Evolutionary conservation across 1,140 invertebrate species (phyloP).

Genomic region (Formica selysi): DNA sequence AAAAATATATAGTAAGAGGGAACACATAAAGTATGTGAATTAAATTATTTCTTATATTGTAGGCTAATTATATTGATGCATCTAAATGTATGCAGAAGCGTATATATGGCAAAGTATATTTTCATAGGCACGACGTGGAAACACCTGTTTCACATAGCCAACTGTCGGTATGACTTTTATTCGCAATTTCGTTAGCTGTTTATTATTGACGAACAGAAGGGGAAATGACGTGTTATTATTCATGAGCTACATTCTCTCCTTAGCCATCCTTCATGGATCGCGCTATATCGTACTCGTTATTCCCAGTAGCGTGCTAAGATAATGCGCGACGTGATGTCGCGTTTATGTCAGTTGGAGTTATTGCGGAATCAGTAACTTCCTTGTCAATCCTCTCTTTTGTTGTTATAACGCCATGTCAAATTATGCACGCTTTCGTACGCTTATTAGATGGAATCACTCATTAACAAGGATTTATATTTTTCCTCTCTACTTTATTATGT

Average conservation of each 20-base stretch:
- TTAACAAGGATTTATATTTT: background rate
- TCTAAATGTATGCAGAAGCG: conserved; percentile 10
- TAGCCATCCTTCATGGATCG: conserved; percentile 21
- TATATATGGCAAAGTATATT: conserved; percentile 3
- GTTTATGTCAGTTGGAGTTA: conserved; percentile 55
- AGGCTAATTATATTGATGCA: background rate
- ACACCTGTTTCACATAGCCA: background rate
- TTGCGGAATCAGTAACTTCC: conserved; percentile 44
- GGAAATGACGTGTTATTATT: conserved; percentile 39
- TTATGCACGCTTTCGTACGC: conserved; percentile 13
- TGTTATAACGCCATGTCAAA: conserved; percentile 24
- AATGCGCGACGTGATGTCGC: conserved; percentile 51
- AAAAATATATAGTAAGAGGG: background rate
- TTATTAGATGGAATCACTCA: background rate
- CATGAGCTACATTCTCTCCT: conserved; percentile 29
- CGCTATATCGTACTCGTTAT: conserved; percentile 31
- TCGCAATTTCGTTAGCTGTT: conserved; percentile 45
- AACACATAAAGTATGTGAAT: background rate
- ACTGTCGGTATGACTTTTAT: background rate
- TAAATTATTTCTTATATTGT: conserved; percentile 6
- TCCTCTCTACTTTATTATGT: background rate
- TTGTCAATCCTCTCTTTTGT: conserved; percentile 11
- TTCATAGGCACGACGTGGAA: background rate
- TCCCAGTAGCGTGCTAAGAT: conserved; percentile 38
- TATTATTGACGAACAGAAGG: conserved; percentile 19